These are phyloP conservation scores for Alcis repandata DNA, from an alignment of 2,888 invertebrate species.

Conservation along the genomic window DNA sequence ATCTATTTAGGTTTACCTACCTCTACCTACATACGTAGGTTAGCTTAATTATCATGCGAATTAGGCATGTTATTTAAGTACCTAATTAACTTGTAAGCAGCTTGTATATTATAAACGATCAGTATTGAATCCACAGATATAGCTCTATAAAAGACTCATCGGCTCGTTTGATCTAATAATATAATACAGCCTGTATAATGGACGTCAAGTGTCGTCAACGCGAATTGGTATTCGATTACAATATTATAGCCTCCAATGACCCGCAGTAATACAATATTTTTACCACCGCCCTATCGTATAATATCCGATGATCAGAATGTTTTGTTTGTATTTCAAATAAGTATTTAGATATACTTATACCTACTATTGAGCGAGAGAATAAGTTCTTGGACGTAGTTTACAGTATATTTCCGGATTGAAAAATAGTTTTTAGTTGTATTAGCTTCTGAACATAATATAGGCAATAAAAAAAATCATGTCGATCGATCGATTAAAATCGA, in stretches of 20 bases:
- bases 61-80: too few relatives aligned
- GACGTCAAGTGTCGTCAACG: constrained; percentile 22
- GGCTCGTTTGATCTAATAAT: constrained; percentile 14
- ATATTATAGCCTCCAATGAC: constrained; percentile 10
- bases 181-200: constrained; percentile 6
- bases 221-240: constrained; percentile 33
- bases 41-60: too few relatives aligned
- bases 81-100: too few relatives aligned
- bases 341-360: not conserved
- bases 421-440: too few relatives aligned
- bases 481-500: too few relatives aligned
- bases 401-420: too few relatives aligned
- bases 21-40: too few relatives aligned
- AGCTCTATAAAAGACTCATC: not conserved
- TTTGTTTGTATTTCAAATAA: constrained; percentile 6
- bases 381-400: not conserved
- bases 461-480: not conserved
- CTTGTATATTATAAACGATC: too few relatives aligned
- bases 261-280: constrained; percentile 29
- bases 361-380: not conserved
- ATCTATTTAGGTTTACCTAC: too few relatives aligned
- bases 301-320: constrained; percentile 8
- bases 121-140: too few relatives aligned
- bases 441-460: too few relatives aligned
- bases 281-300: constrained; percentile 4